Evolutionary conservation across 92 coral and sea anemone genomes (phyloP), one percentile per base, ranked within the genome.

Genomic region (Desmophyllum pertusum): DNA sequence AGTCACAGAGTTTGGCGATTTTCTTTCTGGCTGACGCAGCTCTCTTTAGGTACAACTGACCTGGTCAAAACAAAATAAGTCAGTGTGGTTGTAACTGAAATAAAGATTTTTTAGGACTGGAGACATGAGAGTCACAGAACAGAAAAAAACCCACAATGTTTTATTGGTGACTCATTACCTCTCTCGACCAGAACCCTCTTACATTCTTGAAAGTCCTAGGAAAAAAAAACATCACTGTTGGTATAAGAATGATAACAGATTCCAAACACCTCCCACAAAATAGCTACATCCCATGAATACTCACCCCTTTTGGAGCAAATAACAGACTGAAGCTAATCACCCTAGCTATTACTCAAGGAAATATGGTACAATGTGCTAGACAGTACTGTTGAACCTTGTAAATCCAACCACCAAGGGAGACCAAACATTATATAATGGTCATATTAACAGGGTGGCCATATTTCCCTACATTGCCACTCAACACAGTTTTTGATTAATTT

Each of bases 201-300:
- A 62, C 98, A 96, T 84, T 96, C 98, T 86, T 96, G 92, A 79
- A 96, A 96, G 74, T 96, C 98, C 98, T 95, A 55, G 0, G 63
- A 69, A 40, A 76, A 21, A 21, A 37, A 61, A 41, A 21, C 40
- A 8, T 23, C 43, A 27, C 23, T 30, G 29, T 13, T 27, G n/a
- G 11, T 71, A n/a, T 70, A 31, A 31, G 41, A 33, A 35, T 13
- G n/a, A 67, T 30, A 33, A 68, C 1, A 33, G 15, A 39, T 31
- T 31, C 46, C n/a, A n/a, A n/a, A n/a, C n/a, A n/a, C n/a, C n/a
- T n/a, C n/a, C n/a, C n/a, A n/a, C n/a, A n/a, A n/a, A n/a, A n/a
- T n/a, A n/a, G n/a, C n/a, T n/a, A n/a, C n/a, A n/a, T n/a, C n/a
- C n/a, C n/a, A n/a, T n/a, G n/a, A n/a, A n/a, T n/a, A n/a, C n/a